A percentile compares a stretch with the other conserved stretches of the same genome.
Conservation (phyloP, 2,888 invertebrate species). For the Eumacrocentrus americanus region DNA sequence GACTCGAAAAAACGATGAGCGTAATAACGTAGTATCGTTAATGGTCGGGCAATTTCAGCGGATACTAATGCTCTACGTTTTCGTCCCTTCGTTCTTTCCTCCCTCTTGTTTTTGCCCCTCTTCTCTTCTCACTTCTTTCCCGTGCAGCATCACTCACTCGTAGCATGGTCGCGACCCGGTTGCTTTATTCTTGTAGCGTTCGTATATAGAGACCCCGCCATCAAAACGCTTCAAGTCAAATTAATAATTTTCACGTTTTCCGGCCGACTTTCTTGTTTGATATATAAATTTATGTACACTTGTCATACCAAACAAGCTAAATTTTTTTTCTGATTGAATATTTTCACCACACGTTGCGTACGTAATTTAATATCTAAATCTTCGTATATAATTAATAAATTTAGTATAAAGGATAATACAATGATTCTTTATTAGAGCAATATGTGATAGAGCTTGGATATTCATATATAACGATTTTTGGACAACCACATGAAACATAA, state of each 20-base stretch:
- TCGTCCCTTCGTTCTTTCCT: slow-evolving; percentile 41
- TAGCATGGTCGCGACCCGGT: slow-evolving; percentile 20
- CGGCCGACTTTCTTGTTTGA: neutral
- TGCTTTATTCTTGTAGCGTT: neutral
- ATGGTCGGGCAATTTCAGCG: slow-evolving; percentile 61
- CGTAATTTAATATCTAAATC: no score
- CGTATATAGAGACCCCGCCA: neutral
- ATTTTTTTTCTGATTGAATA: no score
- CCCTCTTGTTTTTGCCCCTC: slow-evolving; percentile 37
- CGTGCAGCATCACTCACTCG: neutral
- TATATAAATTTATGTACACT: neutral
- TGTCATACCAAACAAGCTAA: no score
- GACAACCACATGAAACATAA: no score
- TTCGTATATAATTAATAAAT: no score
- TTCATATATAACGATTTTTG: no score
- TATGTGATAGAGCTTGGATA: no score
- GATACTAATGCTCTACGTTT: slow-evolving; percentile 54
- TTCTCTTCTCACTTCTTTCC: slow-evolving; percentile 30
- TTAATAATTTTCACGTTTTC: neutral
- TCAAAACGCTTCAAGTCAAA: slow-evolving; percentile 5
- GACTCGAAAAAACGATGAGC: slow-evolving; percentile 57
- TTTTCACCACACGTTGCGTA: no score
- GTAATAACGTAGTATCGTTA: slow-evolving; percentile 62
- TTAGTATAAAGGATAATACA: no score
- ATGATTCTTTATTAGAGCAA: no score